A percentile compares a stretch with the other conserved stretches of the same genome.
Conservation (phyloP, 1,140 invertebrate species). For the Drosophila orosa region DNA sequence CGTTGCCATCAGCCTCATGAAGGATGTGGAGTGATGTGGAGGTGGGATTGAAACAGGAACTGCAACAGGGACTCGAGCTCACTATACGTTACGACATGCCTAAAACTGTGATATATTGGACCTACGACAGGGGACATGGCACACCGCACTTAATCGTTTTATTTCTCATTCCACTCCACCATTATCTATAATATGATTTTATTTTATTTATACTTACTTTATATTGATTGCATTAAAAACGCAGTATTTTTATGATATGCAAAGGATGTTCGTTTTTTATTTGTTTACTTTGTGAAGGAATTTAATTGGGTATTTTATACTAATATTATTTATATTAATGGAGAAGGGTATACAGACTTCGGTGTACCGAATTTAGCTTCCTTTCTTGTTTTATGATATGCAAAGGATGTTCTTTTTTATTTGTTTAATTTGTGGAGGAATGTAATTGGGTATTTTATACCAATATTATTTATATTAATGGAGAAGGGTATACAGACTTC, state of each 20-base stretch:
- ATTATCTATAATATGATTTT: slow-evolving; percentile 28
- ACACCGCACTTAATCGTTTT: slow-evolving; percentile 43
- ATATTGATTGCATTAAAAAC: slow-evolving; percentile 41
- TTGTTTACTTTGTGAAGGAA: background rate
- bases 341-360: too few species aligned
- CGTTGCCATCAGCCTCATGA: slow-evolving; percentile 86
- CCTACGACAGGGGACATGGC: slow-evolving; percentile 29
- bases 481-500: too few species aligned
- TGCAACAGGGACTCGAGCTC: slow-evolving; percentile 9
- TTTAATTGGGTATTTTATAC: background rate
- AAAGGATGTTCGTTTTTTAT: background rate
- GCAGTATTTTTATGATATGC: slow-evolving; percentile 22
- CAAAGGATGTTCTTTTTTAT: background rate
- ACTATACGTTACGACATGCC: slow-evolving; percentile 29
- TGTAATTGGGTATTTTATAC: background rate
- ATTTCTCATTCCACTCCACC: slow-evolving; percentile 36
- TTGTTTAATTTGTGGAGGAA: background rate
- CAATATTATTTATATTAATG: background rate
- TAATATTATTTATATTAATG: background rate
- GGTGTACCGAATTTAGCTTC: too few species aligned
- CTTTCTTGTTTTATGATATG: slow-evolving; percentile 21
- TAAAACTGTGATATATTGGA: slow-evolving; percentile 76
- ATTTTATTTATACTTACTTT: slow-evolving; percentile 50
- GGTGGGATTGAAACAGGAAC: slow-evolving; percentile 15
- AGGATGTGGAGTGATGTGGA: slow-evolving; percentile 53